Evolutionary conservation across 2,888 invertebrate genomes (phyloP), one percentile per base, ranked within the genome.

Genomic region (Proisotoma minuta): DNA sequence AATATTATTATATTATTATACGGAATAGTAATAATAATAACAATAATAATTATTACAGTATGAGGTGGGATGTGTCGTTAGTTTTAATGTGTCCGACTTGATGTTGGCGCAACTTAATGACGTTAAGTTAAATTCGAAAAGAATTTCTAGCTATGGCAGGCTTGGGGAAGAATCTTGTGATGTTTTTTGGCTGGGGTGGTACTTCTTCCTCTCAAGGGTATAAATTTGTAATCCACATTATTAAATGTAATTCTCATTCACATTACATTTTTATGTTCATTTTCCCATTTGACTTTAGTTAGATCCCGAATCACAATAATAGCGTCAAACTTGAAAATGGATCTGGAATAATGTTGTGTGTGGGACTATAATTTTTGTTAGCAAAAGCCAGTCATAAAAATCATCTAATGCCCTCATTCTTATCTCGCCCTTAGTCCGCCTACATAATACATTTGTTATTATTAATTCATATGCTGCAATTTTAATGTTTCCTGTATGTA

Each of bases 11-110:
- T n/a, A n/a, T n/a, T n/a, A n/a, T n/a, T n/a, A n/a, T 34, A 34
- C 34, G 18, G 18, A 43, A 5, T 18, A n/a, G 67, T 65, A 65
- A 65, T 65, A 57, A 65, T 65, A 65, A 65, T 65, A 66, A 64
- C 69, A 70, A 72, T 69, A 69, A 72, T 70, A 63, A 70, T 70
- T 69, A n/a, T n/a, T n/a, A 69, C 66, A 61, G 68, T 68, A 71
- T 69, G 66, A 69, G 71, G 71, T 70, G 70, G 68, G 69, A 73
- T 71, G 67, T 69, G 73, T 73, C 73, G 71, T 73, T 73, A 73
- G 56, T 73, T 73, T 73, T 73, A 69, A 73, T 73, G 72, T 70
- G 71, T 71, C 71, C 72, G 69, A 72, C 72, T 66, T 65, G 61
- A 60, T 66, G 60, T 69, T 65, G 67, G 70, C 62, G 62, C 60